These are phyloP conservation scores for rat (Rattus norvegicus) DNA, from an alignment of 2,113 vertebrate genomes.

Conservation along the genomic window DNA sequence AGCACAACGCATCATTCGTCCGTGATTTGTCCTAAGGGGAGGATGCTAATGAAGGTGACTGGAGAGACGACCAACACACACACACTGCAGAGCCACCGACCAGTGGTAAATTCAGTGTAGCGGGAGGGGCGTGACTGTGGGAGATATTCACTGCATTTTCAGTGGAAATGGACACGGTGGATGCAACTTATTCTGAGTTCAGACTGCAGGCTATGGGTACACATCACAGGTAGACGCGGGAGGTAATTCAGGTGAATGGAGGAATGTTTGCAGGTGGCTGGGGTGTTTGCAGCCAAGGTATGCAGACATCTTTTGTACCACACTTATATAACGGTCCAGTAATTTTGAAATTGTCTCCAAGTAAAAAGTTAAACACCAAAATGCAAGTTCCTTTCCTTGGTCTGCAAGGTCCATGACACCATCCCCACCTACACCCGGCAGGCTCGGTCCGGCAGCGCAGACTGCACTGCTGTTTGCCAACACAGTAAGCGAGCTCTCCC, in stretches of 20 bases:
- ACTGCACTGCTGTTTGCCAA: background rate
- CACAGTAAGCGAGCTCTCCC: background rate
- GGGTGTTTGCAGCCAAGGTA: background rate
- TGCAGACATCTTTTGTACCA: background rate
- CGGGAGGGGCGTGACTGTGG: background rate
- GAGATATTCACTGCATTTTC: background rate
- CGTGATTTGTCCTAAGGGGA: background rate
- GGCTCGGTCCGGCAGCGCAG: fast-evolving
- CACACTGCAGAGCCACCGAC: background rate
- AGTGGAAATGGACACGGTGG: background rate
- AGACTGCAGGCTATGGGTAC: background rate
- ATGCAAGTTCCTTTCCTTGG: conserved; percentile 3
- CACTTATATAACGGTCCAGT: background rate
- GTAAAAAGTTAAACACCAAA: conserved; percentile 44
- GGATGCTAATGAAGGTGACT: background rate
- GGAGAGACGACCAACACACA: background rate
- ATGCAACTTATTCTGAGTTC: background rate
- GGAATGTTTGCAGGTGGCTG: background rate
- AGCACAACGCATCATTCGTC: conserved; percentile 4
- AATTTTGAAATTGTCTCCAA: conserved; percentile 54
- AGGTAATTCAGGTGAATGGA: background rate
- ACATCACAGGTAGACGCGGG: background rate
- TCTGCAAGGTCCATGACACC: background rate
- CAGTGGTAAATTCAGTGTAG: background rate
- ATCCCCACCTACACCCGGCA: background rate